Evolutionary conservation across 2,888 invertebrate genomes (phyloP), one percentile per base, ranked within the genome.

Genomic region (Polyommatus iphigenia): DNA sequence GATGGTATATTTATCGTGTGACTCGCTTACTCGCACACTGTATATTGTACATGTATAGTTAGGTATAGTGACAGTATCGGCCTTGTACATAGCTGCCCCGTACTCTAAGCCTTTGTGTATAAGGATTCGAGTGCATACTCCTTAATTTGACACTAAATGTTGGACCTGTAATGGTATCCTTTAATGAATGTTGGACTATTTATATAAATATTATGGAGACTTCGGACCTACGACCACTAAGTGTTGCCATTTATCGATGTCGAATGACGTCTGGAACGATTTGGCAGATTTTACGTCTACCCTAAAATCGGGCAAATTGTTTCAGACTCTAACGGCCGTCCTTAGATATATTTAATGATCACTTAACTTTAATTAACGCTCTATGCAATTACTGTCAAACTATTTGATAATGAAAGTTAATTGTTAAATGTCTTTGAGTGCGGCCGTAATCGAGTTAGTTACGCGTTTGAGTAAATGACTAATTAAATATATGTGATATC

Each of bases 11-110:
- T 76, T 73, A 24, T 50, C 15, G 75, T 75, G 75, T 75, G 75
- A 75, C 50, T 54, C 75, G 50, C 54, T 75, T 75, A 73, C 54
- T 54, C 75, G 75, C 75, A 84, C 85, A 84, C 85, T 90, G 89
- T 88, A 87, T 89, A 92, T 90, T 92, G 88, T 90, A 91, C 89
- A 90, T 91, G 90, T 89, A 85, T 87, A 89, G 87, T 82, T 91
- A 91, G 88, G 79, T 85, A 83, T 87, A 75, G 87, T 86, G 81
- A 84, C 83, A 85, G 83, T 85, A 85, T 87, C 86, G 89, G 91
- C 91, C 91, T 90, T 94, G 93, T 94, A 94, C 80, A 94, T 92
- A 93, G 89, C 90, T 88, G 86, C 86, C 71, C 79, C 80, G 80
- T 86, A 87, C 85, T 75, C 83, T 86, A 81, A 82, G 82, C 83